Evolutionary conservation across 2,888 invertebrate species (phyloP).

Genomic region (Syrphus vitripennis): DNA sequence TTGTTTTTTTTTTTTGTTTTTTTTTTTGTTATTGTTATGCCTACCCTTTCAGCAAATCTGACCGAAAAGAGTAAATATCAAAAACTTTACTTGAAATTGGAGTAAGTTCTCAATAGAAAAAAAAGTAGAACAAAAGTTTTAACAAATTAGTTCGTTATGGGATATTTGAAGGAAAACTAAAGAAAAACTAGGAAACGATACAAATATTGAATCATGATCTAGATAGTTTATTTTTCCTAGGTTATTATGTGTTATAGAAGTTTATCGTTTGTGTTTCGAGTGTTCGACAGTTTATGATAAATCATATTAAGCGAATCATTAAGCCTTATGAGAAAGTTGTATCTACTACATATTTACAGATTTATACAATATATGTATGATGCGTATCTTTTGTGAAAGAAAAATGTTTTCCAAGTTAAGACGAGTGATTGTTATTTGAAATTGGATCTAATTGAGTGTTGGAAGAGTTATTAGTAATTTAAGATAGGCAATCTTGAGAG

Average conservation of each 20-base stretch:
- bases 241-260: not conserved
- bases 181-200: not conserved
- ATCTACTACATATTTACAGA: not conserved
- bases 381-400: constrained; percentile 5
- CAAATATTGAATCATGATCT: not conserved
- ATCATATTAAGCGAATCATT: constrained; percentile 6
- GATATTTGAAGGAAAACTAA: not conserved
- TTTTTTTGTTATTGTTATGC: not conserved
- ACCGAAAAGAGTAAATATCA: not conserved
- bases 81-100: not conserved
- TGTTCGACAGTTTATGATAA: constrained; percentile 5
- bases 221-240: not conserved
- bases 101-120: constrained; percentile 38
- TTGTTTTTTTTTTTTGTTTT: not conserved
- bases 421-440: constrained; percentile 7
- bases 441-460: constrained; percentile 23
- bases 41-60: not conserved
- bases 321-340: constrained; percentile 38
- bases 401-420: not conserved
- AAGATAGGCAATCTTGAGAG: not conserved
- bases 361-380: not conserved
- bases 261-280: not conserved
- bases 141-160: constrained; percentile 29
- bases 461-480: constrained; percentile 8
- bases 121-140: constrained; percentile 29